These are phyloP conservation scores for Petrophora chlorosata DNA, from an alignment of 2,888 invertebrate species.

Conservation along the genomic window DNA sequence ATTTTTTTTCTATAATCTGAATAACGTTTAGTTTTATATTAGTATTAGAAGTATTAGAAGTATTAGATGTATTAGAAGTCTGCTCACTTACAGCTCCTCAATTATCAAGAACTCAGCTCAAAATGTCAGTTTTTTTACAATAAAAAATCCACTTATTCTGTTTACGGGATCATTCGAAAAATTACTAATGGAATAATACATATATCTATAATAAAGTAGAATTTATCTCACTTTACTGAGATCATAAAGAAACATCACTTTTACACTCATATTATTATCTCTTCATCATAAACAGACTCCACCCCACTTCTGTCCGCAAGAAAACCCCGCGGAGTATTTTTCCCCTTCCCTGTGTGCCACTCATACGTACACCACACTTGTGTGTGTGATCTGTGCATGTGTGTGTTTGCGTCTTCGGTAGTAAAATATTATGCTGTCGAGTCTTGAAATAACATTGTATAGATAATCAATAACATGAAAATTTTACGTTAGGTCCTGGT, in stretches of 20 bases:
- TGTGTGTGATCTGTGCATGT: conserved; percentile 43
- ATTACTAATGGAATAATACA: too few species aligned
- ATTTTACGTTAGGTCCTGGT: conserved; percentile 64
- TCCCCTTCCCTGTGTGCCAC: conserved; percentile 51
- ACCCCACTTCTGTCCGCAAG: conserved; percentile 54
- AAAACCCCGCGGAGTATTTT: conserved; percentile 80
- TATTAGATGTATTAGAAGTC: too few species aligned
- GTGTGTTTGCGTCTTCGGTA: conserved; percentile 71
- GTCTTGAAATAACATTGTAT: conserved; percentile 83
- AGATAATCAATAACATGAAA: conserved; percentile 79
- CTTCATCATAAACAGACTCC: conserved; percentile 43
- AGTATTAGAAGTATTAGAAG: too few species aligned
- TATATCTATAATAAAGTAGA: too few species aligned
- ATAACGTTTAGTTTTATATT: too few species aligned
- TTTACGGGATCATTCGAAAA: too few species aligned
- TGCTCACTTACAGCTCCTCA: too few species aligned
- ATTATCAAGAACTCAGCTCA: too few species aligned
- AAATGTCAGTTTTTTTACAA: too few species aligned
- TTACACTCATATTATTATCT: neutral
- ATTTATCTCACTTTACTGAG: too few species aligned
- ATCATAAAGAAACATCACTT: neutral
- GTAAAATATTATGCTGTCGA: conserved; percentile 84
- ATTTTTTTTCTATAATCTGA: too few species aligned
- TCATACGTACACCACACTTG: conserved; percentile 35
- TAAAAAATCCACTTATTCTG: too few species aligned